Conservation (phyloP, 92 coral and sea anemone species). For the Phenganax marumi region DNA sequence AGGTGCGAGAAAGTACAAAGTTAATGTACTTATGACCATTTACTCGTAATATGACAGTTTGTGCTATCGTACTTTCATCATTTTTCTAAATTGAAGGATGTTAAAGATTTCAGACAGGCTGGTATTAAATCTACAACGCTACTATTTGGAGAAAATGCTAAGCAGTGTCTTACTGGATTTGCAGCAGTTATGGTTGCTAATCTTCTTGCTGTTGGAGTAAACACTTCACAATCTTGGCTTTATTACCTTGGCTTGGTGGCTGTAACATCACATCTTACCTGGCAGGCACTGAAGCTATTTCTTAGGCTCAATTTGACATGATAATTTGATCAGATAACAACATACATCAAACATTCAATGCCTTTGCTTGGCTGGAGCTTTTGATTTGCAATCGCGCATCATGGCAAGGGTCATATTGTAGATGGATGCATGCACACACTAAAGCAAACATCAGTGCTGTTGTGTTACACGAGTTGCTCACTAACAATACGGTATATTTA, state of each 20-base stretch:
- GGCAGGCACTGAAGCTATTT: constrained; percentile 69
- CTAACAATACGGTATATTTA: constrained; percentile 25
- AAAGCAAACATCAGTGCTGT: too few species aligned
- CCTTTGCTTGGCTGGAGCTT: too few species aligned
- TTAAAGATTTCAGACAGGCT: constrained; percentile 68
- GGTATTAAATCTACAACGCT: constrained; percentile 95
- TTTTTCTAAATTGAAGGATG: constrained; percentile 72
- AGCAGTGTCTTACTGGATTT: constrained; percentile 72
- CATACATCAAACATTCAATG: too few species aligned
- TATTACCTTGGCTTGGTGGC: constrained; percentile 65
- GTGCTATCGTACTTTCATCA: background rate
- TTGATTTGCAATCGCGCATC: too few species aligned
- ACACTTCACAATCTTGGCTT: constrained; percentile 89
- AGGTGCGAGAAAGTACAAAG: too few species aligned
- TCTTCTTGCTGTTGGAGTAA: constrained; percentile 72
- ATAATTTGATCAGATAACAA: too few species aligned
- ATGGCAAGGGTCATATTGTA: too few species aligned
- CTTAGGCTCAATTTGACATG: background rate
- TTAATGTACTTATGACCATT: background rate
- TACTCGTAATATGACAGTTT: background rate
- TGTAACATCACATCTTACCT: constrained; percentile 73
- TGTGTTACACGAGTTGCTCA: background rate
- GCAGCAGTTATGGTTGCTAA: constrained; percentile 67
- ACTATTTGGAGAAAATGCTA: constrained; percentile 78
- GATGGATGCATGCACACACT: too few species aligned